Evolutionary conservation across 2,113 vertebrate genomes (phyloP).

Genomic region (Melanerpes formicivorus): DNA sequence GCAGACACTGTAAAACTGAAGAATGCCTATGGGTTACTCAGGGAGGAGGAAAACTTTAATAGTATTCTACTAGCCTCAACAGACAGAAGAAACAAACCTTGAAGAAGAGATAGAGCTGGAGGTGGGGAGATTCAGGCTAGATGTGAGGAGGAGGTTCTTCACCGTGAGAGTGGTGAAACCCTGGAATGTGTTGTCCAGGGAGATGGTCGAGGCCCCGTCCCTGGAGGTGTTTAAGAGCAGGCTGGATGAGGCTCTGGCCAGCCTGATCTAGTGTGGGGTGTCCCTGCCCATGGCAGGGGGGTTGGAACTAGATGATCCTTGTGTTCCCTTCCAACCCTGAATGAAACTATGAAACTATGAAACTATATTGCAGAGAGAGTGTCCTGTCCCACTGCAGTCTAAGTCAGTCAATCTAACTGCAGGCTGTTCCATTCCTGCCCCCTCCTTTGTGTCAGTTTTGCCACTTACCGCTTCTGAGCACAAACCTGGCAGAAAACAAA

Average conservation of each 20-base stretch:
- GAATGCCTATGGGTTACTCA: not conserved
- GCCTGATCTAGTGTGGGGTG: too few species aligned
- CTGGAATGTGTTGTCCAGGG: too few species aligned
- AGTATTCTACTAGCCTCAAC: not conserved
- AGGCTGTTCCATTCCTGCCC: not conserved
- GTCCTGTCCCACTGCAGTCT: not conserved
- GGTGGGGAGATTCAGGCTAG: too few species aligned
- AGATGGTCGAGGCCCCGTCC: too few species aligned
- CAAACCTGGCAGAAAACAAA: not conserved
- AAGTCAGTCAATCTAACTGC: not conserved
- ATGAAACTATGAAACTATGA: too few species aligned
- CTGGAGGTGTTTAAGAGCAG: too few species aligned
- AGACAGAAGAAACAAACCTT: not conserved
- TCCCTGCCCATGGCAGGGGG: too few species aligned
- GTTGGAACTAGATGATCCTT: too few species aligned
- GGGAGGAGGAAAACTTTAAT: not conserved
- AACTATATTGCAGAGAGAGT: not conserved
- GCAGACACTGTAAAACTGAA: not conserved
- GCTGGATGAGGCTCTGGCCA: too few species aligned
- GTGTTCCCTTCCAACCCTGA: too few species aligned
- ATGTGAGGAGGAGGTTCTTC: too few species aligned
- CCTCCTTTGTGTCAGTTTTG: not conserved
- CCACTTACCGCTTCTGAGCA: not conserved
- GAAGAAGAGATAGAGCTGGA: not conserved
- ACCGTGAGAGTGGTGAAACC: too few species aligned